Conservation (phyloP, 2,888 invertebrate species). For the Scaptomyza caliginosa region DNA sequence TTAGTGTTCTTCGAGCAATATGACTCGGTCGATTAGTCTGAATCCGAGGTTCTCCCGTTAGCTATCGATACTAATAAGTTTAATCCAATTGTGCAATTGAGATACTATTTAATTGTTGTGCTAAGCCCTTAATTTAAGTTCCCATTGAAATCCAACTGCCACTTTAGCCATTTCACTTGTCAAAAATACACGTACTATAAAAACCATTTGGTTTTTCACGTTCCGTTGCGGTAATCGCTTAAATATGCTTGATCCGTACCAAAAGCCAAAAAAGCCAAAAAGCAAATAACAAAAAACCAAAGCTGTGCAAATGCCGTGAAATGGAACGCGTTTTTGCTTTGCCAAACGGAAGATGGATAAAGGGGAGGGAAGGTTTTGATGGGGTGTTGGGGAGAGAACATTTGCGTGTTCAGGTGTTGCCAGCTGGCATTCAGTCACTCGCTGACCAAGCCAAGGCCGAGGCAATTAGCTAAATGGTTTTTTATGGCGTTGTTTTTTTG, state of each 20-base stretch:
- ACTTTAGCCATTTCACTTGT: not conserved
- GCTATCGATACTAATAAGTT: no score
- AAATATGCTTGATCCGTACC: slow-evolving; percentile 31
- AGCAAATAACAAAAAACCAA: slow-evolving; percentile 19
- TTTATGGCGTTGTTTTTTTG: slow-evolving; percentile 44
- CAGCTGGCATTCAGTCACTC: slow-evolving; percentile 19
- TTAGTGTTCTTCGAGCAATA: not conserved
- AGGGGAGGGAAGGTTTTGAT: fast-evolving
- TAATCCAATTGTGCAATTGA: no score
- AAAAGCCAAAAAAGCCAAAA: slow-evolving; percentile 3
- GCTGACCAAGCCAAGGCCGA: slow-evolving; percentile 29
- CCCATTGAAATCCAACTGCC: not conserved
- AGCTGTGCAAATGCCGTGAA: slow-evolving; percentile 46
- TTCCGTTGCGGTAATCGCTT: slow-evolving; percentile 40
- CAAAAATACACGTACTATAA: slow-evolving; percentile 6
- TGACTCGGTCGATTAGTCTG: not conserved
- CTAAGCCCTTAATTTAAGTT: not conserved
- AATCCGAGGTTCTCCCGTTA: not conserved
- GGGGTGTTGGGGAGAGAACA: not conserved
- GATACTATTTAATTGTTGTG: not conserved
- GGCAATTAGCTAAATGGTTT: slow-evolving; percentile 75
- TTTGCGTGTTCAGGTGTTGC: slow-evolving; percentile 46
- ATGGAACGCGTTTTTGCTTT: slow-evolving; percentile 40
- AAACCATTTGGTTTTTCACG: slow-evolving; percentile 21
- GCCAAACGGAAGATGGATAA: not conserved